Evolutionary conservation across 2,113 vertebrate species (phyloP), one percentile per base, ranked within the genome.

Genomic region (Drymodes brunneopygia): DNA sequence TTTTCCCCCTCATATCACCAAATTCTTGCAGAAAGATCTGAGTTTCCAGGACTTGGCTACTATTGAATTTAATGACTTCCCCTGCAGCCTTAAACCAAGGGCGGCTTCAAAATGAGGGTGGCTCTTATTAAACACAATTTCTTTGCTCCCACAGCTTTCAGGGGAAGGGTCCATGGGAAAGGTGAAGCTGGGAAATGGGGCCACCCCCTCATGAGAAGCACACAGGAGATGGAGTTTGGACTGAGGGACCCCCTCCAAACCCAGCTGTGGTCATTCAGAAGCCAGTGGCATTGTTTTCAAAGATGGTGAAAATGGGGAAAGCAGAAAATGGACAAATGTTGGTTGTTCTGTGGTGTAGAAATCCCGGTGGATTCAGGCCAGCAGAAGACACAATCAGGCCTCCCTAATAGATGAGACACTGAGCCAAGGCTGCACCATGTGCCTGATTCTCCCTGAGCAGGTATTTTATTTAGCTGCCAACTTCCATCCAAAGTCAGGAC

Each of bases 11-110:
- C 58, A 8, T 28, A 66, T 60, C 95, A 95, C 77, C 1, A 5
- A 75, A 79, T 86, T 66, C 53, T 81, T 86, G 40, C 67, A 62
- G n/a, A 45, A 67, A 70, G 57, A 24, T 60, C 82, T 92, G 78
- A 0, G 6, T 90, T 87, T 77, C 71, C 65, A 74, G 51, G 75
- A 69, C 48, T 40, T 75, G 57, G 29, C 64, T 92, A 40, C 85
- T 86, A 47, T 93, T 65, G 83, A 90, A 91, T 94, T 79, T 93
- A 92, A 91, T 95, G 23, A 92, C 88, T 93, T 87, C 88, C 75
- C 19, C 71, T 82, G 75, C 62, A 90, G 90, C 78, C 69, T 89
- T 75, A 90, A 85, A 74, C 72, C 38, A 51, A 77, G 22, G 25
- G 88, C 29, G 90, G 81, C 91, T 96, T 89, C 64, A 70, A 80